Percentiles rank a stretch among this genome's conserved stretches.
Evolutionary conservation across 2,113 vertebrate genomes (phyloP).

Genomic region (Smithornis capensis): DNA sequence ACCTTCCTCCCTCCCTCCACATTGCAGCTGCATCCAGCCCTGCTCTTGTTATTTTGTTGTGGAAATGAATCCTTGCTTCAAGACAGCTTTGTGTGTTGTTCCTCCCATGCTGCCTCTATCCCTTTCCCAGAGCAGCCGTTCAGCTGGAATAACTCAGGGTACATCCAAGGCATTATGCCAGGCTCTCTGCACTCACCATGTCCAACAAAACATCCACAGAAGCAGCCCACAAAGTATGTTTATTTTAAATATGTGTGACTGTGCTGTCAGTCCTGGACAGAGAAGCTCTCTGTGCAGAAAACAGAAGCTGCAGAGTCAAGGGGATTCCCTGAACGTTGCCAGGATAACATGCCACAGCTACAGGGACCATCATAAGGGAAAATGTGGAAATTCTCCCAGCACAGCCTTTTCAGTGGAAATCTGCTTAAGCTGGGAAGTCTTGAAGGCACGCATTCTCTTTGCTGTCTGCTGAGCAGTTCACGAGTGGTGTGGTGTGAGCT

Average conservation of each 20-base stretch:
- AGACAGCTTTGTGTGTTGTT: background rate
- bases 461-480: background rate
- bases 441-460: background rate
- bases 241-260: background rate
- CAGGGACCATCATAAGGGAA: background rate
- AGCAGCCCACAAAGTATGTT: background rate
- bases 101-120: fast-evolving
- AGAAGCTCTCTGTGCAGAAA: background rate
- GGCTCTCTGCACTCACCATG: background rate
- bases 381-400: background rate
- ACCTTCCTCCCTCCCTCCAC: background rate
- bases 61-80: background rate
- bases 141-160: background rate
- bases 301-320: background rate
- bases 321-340: fast-evolving
- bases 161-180: background rate
- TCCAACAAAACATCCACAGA: background rate
- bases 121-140: background rate
- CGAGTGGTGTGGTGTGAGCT: background rate
- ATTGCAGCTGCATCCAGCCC: background rate
- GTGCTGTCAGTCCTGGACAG: background rate
- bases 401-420: background rate
- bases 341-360: background rate
- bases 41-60: background rate
- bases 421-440: background rate